Evolutionary conservation across 2,888 invertebrate genomes (phyloP), one percentile per base, ranked within the genome.

Genomic region (Scaptomyza parva): DNA sequence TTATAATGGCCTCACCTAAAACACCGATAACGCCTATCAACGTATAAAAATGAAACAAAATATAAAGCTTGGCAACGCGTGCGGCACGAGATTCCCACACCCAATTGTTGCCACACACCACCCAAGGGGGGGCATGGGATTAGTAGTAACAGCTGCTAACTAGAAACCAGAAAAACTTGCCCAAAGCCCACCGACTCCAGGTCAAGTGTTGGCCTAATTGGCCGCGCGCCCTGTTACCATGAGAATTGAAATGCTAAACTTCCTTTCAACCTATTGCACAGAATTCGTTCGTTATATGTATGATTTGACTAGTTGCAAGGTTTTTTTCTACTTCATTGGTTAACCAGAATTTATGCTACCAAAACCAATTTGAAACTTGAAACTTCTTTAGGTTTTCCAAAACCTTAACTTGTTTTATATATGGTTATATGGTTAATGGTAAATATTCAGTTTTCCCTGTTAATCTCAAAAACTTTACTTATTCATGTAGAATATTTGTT

Each of bases 101-200:
- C 28, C 44, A 8, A 28, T 20, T 35, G 40, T 64, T 86, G 61
- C 71, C 68, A 62, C 52, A 52, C 63, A 35, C 54, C 62, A 41
- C 55, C 66, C 65, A 80, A 76, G 67, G 62, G 54, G 61, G 61
- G 53, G 48, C 0, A 44, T 50, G 51, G 79, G 65, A 86, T 78
- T 86, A 86, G 63, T 47, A 14, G 37, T 33, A 76, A 61, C 86
- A 78, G 62, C 79, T 82, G 86, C 63, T 66, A 54, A 54, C 33
- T 22, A 39, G 37, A 30, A 28, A 17, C 18, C 61, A 7, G 8
- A 26, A 60, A 33, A 20, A 28, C 18, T n/a, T 45, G 5, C 41
- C 14, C 9, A 1, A 3, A 3, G n/a, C 28, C 20, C 7, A 8
- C 43, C 48, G 11, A 20, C 35, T 47, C 24, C 35, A 20, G 43